Evolutionary conservation across 1,140 invertebrate genomes (phyloP).

Genomic region (Trachymyrmex septentrionalis): DNA sequence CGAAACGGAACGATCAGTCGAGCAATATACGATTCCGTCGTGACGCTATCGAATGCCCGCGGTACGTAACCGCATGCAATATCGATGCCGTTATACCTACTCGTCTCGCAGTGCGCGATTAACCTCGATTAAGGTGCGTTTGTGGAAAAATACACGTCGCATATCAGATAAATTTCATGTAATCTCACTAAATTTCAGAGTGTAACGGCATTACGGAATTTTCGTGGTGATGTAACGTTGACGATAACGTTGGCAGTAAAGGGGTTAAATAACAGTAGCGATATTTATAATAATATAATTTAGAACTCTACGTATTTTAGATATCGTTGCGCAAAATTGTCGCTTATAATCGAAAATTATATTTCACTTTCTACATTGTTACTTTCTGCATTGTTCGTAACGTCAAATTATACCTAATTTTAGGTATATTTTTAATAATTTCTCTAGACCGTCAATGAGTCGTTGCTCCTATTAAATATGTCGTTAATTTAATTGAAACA

Average conservation of each 20-base stretch:
- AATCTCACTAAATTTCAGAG: neutral
- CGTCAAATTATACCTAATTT: too few species aligned
- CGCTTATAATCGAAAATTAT: too few species aligned
- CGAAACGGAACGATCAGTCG: conserved; percentile 54
- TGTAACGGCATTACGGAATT: neutral
- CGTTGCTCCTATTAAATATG: too few species aligned
- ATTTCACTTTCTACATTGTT: too few species aligned
- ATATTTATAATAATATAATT: neutral
- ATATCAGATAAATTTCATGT: neutral
- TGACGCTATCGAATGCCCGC: conserved; percentile 30
- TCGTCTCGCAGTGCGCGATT: conserved; percentile 37
- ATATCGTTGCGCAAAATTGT: neutral
- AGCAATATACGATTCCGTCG: conserved; percentile 57
- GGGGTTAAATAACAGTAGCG: neutral
- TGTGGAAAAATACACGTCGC: neutral
- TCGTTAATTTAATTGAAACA: too few species aligned
- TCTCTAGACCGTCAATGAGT: too few species aligned
- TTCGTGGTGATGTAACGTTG: neutral
- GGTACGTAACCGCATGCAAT: conserved; percentile 44
- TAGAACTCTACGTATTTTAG: too few species aligned
- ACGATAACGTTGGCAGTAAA: neutral
- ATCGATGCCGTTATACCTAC: conserved; percentile 47
- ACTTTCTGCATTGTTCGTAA: too few species aligned
- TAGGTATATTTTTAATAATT: too few species aligned
- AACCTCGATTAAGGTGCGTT: conserved; percentile 12